Base-by-base conservation (phyloP, 2,888 invertebrate species). In the Eupelmus urozonus region DNA sequence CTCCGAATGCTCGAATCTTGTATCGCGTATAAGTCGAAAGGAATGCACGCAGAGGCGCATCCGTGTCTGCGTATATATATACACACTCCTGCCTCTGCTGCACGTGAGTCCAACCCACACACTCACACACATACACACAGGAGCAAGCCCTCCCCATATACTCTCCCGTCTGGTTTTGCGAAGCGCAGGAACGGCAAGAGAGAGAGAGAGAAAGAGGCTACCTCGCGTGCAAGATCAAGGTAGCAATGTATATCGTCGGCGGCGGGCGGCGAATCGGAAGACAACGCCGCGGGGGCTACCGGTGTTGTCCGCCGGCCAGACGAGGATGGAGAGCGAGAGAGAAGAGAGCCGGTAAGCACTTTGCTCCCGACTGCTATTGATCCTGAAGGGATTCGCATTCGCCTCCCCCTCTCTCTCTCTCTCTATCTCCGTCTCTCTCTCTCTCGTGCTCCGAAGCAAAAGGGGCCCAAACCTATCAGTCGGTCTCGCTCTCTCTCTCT, bases 221-320 rank as follows among this genome's bases (percentile, higher is more conserved):
- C 34, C 72, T 78, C 67, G 72, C 77, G 77, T 78, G 78, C 73
- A 69, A 73, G 73, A 78, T 73, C 74, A 73, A 72, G 77, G 76
- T 63, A 70, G 76, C 76, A 63, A 69, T 55, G 76, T 42, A 49
- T 63, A 70, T 70, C 67, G 63, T 76, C 51, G 40, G 53, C 69
- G 2, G 45, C 11, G 4, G 20, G 75, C 74, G 81, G 82, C 82
- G 84, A 84, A 85, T 84, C 84, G 84, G 82, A 86, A 87, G 86
- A 85, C 85, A 84, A 84, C 83, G 85, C 85, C 86, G 86, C 86
- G 81, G 83, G 84, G 87, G 86, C 88, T 88, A 88, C 88, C 84
- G 88, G 88, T 88, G 86, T 88, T 88, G 85, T 85, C 81, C 84
- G 82, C 81, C 79, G 87, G 20, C 16, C 42, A 51, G 55, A 45